Evolutionary conservation across 2,113 vertebrate species (phyloP).

Genomic region (Microcebus tavaratra): DNA sequence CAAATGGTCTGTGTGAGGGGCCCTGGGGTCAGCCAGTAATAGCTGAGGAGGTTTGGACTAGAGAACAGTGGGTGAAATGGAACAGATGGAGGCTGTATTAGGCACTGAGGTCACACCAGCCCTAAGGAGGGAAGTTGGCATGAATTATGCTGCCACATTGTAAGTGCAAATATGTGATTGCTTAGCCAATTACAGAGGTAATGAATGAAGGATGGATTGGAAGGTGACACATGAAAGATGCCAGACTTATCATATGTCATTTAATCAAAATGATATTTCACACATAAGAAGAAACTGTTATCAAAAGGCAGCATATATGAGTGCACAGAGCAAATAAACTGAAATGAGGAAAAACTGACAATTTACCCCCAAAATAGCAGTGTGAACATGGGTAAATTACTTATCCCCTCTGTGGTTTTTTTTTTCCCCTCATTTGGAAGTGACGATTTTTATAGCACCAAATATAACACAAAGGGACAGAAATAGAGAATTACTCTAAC

Average conservation of each 20-base stretch:
- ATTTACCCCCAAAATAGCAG: neutral
- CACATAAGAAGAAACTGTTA: neutral
- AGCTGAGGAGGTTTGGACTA: neutral
- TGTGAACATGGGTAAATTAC: neutral
- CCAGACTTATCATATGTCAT: conserved; percentile 20
- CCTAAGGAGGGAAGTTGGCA: conserved; percentile 43
- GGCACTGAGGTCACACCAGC: neutral
- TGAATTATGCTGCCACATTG: conserved; percentile 3
- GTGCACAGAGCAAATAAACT: neutral
- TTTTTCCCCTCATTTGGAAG: neutral
- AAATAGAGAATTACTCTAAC: neutral
- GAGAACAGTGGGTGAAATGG: neutral
- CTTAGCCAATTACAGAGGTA: conserved; percentile 48
- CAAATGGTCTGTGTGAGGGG: neutral
- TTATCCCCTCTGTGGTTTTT: neutral
- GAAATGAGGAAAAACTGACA: neutral
- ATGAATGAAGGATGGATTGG: conserved; percentile 22
- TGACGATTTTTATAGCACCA: conserved; percentile 10
- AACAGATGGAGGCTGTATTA: conserved; percentile 44
- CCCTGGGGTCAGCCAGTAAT: neutral
- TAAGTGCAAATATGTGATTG: conserved; percentile 51
- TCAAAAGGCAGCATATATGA: neutral
- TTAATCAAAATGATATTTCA: conserved; percentile 35
- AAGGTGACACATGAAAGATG: conserved; percentile 33
- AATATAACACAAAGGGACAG: neutral